Evolutionary conservation across 2,797 vertebrate species (phyloP).

Genomic region (Dendrocincla fuliginosa): DNA sequence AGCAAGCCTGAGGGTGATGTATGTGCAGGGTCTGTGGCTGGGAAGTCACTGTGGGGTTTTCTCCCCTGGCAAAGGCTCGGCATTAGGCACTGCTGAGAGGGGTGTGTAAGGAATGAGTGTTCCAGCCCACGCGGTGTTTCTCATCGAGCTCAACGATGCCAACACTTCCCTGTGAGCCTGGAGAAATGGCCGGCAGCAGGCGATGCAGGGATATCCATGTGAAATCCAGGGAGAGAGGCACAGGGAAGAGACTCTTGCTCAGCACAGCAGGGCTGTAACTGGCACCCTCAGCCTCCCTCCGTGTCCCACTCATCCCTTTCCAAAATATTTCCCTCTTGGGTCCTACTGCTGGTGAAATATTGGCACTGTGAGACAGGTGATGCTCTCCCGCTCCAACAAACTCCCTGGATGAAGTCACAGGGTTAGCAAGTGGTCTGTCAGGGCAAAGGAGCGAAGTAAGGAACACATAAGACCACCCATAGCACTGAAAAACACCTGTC

Average conservation of each 20-base stretch:
- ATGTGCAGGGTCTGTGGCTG: neutral
- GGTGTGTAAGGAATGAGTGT: neutral
- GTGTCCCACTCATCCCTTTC: neutral
- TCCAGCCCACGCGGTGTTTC: neutral
- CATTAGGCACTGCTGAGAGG: neutral
- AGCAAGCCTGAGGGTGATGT: neutral
- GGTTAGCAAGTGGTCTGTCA: neutral
- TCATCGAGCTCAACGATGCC: neutral
- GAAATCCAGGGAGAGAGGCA: neutral
- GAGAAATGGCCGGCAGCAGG: neutral
- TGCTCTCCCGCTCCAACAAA: neutral
- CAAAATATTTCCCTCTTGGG: neutral
- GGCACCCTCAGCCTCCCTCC: neutral
- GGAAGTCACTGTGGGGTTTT: neutral
- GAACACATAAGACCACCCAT: neutral
- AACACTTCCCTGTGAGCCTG: accelerated
- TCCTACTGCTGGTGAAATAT: neutral
- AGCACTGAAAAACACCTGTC: neutral
- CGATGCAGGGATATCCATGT: neutral
- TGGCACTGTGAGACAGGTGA: neutral
- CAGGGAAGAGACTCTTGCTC: neutral
- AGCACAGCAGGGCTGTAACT: neutral
- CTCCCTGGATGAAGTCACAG: accelerated
- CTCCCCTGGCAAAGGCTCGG: neutral
- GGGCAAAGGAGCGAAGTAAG: neutral